Base-by-base conservation (phyloP, 37 sponge, comb jelly and placozoan species). In the Beroe forskalii region DNA sequence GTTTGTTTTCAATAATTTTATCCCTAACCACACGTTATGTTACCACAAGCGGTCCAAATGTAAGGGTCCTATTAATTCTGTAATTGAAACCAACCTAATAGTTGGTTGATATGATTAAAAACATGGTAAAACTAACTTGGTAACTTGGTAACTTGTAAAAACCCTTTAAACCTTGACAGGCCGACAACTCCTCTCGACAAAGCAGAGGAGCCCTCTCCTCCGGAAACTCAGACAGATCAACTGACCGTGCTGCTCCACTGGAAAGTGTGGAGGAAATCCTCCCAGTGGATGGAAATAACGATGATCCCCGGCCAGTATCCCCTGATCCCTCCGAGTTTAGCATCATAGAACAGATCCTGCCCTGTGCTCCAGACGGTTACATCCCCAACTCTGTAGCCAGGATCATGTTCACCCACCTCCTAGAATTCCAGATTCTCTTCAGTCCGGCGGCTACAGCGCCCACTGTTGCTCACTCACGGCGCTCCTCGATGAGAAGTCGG, bases 321-420 rank as follows among this genome's bases (percentile, higher is more conserved):
- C 4, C 40, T 1, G 27, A 41, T 1, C n/a, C n/a, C 0, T 80
- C 86, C 4, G 86, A 80, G 86, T 80, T 80, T 27, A 38, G 48
- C 0, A 80, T 80, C 86, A 40, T 80, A 42, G 86, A 80, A 12
- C 20, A 17, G 8, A 19, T 37, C 55, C 33, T 80, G 14, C 86
- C 86, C 14, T 41, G 48, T 44, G 86, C 86, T 23, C 55, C 55
- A 22, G 86, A 80, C 30, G 86, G 86, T 0, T 80, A 23, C 31
- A 80, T 80, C 55, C 86, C 86, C 30, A 80, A 80, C 60, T 80
- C 86, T 20, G 86, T 80, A 6, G 86, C 31, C 0, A 32, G 86
- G 12, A 17, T 80, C 55, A 80, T 80, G 86, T 80, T 80, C 55
- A 27, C 44, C 4, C 86, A 80, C 30, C 44, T 80, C 35, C 23